Evolutionary conservation across 2,888 invertebrate genomes (phyloP).

Genomic region (Nymphalis c-album): DNA sequence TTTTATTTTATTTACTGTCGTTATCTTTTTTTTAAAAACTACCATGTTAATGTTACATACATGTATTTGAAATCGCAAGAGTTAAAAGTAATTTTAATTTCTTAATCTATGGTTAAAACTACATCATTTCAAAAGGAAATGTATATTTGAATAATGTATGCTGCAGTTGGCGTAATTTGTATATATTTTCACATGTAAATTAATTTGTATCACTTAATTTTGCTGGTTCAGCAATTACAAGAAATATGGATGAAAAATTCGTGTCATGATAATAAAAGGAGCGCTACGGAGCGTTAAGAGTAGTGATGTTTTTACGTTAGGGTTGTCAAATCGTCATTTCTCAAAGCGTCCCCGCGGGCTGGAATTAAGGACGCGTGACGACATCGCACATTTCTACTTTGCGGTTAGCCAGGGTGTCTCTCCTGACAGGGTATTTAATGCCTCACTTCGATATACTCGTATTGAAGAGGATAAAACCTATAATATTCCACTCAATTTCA

Average conservation of each 20-base stretch:
- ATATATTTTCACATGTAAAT: background rate
- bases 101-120: background rate
- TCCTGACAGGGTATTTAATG: slow-evolving; percentile 33
- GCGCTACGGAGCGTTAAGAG: slow-evolving; percentile 13
- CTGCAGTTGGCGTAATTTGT: background rate
- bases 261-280: background rate
- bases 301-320: slow-evolving; percentile 23
- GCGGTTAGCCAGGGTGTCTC: slow-evolving; percentile 26
- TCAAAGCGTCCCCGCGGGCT: slow-evolving; percentile 32
- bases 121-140: background rate
- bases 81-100: background rate
- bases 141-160: background rate
- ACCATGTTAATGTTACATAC: too few species aligned
- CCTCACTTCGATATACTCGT: slow-evolving; percentile 19
- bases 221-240: background rate
- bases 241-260: background rate
- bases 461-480: slow-evolving; percentile 18
- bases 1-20: slow-evolving; percentile 2
- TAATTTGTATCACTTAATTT: background rate
- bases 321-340: slow-evolving; percentile 34
- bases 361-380: slow-evolving; percentile 22
- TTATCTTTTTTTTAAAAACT: background rate
- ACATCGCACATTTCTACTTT: slow-evolving; percentile 28
- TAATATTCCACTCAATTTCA: slow-evolving; percentile 20
- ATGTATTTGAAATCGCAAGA: too few species aligned